These are phyloP conservation scores for Thereva nobilitata DNA, from an alignment of 2,888 invertebrate genomes.

Conservation along the genomic window DNA sequence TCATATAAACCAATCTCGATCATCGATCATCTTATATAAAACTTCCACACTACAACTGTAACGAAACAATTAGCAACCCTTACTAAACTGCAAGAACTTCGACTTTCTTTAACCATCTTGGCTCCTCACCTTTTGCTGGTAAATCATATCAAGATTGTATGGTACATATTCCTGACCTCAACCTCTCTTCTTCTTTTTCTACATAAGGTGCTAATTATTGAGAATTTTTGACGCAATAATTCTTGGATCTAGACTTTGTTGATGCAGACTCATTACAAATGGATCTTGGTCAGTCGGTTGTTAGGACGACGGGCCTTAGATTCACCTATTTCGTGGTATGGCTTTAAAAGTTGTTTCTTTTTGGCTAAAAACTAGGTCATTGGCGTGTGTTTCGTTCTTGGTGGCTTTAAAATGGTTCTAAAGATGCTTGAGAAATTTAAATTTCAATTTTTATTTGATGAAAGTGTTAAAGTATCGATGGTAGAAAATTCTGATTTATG, in stretches of 20 bases:
- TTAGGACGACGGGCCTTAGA: not conserved
- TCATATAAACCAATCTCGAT: not conserved
- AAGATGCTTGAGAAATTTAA: too few relatives aligned
- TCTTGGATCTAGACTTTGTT: slow-evolving; percentile 15
- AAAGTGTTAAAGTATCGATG: too few relatives aligned
- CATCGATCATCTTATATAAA: not conserved
- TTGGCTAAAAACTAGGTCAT: too few relatives aligned
- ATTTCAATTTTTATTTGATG: too few relatives aligned
- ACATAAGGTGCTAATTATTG: slow-evolving; percentile 28
- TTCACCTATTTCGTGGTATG: too few relatives aligned
- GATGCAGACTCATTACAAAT: slow-evolving; percentile 25
- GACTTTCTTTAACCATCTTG: too few relatives aligned
- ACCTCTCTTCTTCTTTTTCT: not conserved
- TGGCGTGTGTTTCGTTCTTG: too few relatives aligned
- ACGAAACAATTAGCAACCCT: slow-evolving; percentile 21
- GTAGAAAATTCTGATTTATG: too few relatives aligned
- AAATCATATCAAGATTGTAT: not conserved
- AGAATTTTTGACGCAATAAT: slow-evolving; percentile 20
- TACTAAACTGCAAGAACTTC: too few relatives aligned
- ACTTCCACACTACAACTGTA: not conserved
- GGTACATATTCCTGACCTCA: not conserved
- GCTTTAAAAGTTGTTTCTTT: too few relatives aligned
- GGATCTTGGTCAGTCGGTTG: slow-evolving; percentile 27
- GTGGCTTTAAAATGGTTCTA: too few relatives aligned
- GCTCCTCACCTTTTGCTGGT: too few relatives aligned